Conservation (phyloP, 2,113 vertebrate species). For the Elaphurus davidianus region DNA sequence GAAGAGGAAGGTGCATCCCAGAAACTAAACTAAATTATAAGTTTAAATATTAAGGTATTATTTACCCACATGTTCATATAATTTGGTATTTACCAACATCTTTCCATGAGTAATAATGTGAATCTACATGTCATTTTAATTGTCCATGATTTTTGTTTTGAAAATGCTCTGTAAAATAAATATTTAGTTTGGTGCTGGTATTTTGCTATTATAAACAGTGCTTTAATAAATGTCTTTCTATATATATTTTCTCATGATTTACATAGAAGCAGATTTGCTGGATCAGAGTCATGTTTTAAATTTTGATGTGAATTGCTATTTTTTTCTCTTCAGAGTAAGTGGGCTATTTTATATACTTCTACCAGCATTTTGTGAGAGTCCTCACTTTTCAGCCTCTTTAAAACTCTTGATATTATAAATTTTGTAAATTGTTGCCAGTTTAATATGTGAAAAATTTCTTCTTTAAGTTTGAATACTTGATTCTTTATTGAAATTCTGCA, state of each 20-base stretch:
- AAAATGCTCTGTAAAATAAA: background rate
- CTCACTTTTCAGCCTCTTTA: background rate
- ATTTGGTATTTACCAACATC: background rate
- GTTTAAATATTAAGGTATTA: background rate
- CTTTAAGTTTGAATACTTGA: background rate
- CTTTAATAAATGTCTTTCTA: background rate
- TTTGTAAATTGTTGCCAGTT: background rate
- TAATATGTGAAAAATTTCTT: background rate
- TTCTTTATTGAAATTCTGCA: background rate
- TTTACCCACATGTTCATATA: background rate
- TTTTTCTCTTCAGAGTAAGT: background rate
- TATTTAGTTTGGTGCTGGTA: background rate
- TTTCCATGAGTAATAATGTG: background rate
- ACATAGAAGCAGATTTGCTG: background rate
- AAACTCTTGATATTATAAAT: background rate
- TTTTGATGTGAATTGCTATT: background rate
- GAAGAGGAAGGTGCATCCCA: background rate
- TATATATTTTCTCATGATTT: background rate
- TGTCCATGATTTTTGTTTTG: background rate
- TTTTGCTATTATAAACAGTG: background rate
- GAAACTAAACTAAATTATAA: background rate
- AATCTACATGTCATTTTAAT: background rate
- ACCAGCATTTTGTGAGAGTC: background rate
- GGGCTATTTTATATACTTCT: background rate
- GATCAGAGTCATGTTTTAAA: background rate